phyloP scores from a whole-genome alignment of 2,113 vertebrate species.

The Thinocorus orbignyianus region DNA sequence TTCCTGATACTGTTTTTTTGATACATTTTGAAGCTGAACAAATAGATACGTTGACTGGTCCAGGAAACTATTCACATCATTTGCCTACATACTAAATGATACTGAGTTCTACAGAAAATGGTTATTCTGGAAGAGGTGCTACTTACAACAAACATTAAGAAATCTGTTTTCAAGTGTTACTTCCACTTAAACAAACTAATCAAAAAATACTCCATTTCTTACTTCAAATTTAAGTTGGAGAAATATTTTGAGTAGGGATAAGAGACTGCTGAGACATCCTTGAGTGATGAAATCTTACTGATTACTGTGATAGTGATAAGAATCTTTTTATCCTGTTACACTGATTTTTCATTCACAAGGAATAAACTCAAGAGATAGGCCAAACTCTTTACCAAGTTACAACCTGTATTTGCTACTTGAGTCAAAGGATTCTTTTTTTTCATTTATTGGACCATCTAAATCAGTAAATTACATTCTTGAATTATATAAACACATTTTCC shows the following conservation, averaged over 20 bases:
- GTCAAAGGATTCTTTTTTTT: not conserved
- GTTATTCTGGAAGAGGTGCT: not conserved
- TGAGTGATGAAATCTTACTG: not conserved
- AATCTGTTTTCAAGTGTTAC: not conserved
- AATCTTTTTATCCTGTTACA: not conserved
- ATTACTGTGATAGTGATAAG: not conserved
- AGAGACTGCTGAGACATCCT: not conserved
- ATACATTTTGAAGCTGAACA: not conserved
- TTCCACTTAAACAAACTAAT: not conserved
- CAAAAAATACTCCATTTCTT: not conserved
- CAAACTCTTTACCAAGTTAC: not conserved
- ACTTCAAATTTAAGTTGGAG: not conserved
- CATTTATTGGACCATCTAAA: not conserved
- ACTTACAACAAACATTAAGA: not conserved
- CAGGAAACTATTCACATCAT: not conserved
- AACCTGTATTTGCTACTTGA: not conserved
- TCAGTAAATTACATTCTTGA: not conserved
- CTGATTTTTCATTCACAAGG: not conserved
- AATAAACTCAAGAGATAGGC: not conserved
- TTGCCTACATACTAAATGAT: not conserved
- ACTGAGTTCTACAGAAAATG: not conserved
- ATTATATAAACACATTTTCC: not conserved
- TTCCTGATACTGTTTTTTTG: not conserved
- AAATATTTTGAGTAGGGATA: not conserved
- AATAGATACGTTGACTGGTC: not conserved